phyloP scores from a whole-genome alignment of 2,888 invertebrate genomes.

The Petrophora chlorosata region DNA sequence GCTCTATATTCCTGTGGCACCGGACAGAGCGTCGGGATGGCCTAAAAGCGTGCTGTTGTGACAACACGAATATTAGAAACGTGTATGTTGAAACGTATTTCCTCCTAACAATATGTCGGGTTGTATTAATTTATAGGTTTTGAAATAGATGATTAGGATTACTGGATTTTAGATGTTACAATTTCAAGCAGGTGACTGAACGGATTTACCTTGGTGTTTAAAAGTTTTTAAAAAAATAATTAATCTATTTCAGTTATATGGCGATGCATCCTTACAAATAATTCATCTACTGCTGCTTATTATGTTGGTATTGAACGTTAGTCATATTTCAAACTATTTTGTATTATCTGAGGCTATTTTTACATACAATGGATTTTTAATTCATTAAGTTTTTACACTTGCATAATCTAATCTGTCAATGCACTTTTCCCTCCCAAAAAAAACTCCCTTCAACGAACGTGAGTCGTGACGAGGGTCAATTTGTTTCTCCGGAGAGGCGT shows the following conservation, averaged over 20 bases:
- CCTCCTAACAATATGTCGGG: slow-evolving; percentile 41
- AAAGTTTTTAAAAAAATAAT: too few relatives aligned
- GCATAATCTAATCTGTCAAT: too few relatives aligned
- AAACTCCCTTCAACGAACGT: too few relatives aligned
- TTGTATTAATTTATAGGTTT: slow-evolving; percentile 30
- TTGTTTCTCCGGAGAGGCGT: slow-evolving; percentile 31
- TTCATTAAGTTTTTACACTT: too few relatives aligned
- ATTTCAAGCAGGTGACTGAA: slow-evolving; percentile 2
- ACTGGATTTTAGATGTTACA: slow-evolving; percentile 20
- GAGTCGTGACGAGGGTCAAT: slow-evolving; percentile 38
- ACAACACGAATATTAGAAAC: slow-evolving; percentile 56
- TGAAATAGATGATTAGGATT: slow-evolving; percentile 30
- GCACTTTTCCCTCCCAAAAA: slow-evolving; percentile 18
- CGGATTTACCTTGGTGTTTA: background rate
- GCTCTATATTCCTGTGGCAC: slow-evolving; percentile 45
- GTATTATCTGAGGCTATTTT: too few relatives aligned
- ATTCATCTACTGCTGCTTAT: too few relatives aligned
- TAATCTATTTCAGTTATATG: too few relatives aligned
- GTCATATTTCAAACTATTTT: too few relatives aligned
- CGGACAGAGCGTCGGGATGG: slow-evolving; percentile 59
- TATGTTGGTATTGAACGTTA: too few relatives aligned
- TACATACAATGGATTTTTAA: too few relatives aligned
- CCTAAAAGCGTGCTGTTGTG: slow-evolving; percentile 55
- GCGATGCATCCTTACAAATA: too few relatives aligned
- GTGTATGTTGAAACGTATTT: slow-evolving; percentile 47